Evolutionary conservation across 2,888 invertebrate species (phyloP), one percentile per base, ranked within the genome.

Genomic region (Uloborus plumipes): DNA sequence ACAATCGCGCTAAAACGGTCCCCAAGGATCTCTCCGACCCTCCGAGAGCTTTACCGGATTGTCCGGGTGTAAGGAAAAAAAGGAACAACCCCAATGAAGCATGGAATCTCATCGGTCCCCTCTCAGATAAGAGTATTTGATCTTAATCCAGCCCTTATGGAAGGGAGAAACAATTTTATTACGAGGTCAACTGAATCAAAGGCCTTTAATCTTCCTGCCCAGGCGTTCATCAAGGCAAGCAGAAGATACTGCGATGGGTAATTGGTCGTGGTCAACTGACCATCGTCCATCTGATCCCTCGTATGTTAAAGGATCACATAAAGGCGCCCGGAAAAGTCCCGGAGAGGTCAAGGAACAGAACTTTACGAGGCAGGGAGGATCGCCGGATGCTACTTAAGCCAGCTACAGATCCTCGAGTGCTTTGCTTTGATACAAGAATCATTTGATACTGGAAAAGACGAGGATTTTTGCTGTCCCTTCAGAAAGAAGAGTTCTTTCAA

Each of bases 251-350:
- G 14, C 47, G n/a, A 26, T 31, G 73, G 61, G 73, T 66, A 80
- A 80, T 80, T 73, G 80, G 15, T 73, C 73, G 73, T 73, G 64
- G 50, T 26, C 80, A 69, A 72, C 73, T 80, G 62, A 62, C 62
- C 80, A 49, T 72, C 67, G 31, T 49, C 53, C 31, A 53, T 26
- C 20, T 80, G 79, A 73, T 80, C 67, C 59, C 53, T 67, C 69
- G 73, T 80, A 73, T 67, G 79, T 76, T 69, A 55, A 61, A 55
- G 76, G 65, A 67, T 69, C 67, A 62, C 59, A 50, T 69, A 69
- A 69, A 62, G 62, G 76, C 53, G 62, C 22, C 62, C 26, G 62
- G 59, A 13, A 22, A 26, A 50, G 31, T 50, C 69, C 11, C 39
- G 31, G 22, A 67, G 53, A 72, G 62, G 65, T 55, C 65, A 65